Conservation (phyloP, 2,797 vertebrate species). For the Crenuchus spilurus region DNA sequence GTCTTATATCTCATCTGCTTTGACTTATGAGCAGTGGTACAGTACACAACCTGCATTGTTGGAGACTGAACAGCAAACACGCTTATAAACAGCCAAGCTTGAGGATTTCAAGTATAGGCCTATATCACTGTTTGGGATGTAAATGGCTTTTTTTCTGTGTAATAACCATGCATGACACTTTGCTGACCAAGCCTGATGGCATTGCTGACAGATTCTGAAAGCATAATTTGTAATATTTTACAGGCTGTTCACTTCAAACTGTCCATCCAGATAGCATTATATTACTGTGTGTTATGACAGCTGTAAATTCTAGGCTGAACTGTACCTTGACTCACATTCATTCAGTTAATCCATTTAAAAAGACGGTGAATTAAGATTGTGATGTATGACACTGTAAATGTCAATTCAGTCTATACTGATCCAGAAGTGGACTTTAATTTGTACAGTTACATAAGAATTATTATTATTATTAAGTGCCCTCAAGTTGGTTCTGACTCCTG, state of each 20-base stretch:
- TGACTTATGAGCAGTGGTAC: constrained; percentile 24
- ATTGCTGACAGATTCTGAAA: background rate
- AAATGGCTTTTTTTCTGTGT: background rate
- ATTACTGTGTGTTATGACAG: background rate
- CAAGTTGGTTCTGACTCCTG: too few species aligned
- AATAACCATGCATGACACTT: background rate
- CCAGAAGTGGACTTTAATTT: background rate
- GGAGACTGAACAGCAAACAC: background rate
- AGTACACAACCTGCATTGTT: constrained; percentile 2
- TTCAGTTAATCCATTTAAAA: background rate
- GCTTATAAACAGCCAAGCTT: background rate
- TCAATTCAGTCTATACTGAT: background rate
- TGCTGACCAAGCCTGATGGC: background rate
- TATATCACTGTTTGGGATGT: background rate
- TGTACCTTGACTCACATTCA: background rate
- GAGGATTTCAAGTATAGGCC: background rate
- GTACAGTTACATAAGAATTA: too few species aligned
- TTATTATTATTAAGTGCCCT: too few species aligned
- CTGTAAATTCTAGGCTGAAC: background rate
- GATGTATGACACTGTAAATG: background rate
- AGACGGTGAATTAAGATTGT: background rate
- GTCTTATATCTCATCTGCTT: constrained; percentile 28
- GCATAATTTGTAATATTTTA: background rate
- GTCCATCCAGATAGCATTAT: background rate
- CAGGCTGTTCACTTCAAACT: background rate